Evolutionary conservation across 2,113 vertebrate genomes (phyloP).

Genomic region (Rhinichthys klamathensis): DNA sequence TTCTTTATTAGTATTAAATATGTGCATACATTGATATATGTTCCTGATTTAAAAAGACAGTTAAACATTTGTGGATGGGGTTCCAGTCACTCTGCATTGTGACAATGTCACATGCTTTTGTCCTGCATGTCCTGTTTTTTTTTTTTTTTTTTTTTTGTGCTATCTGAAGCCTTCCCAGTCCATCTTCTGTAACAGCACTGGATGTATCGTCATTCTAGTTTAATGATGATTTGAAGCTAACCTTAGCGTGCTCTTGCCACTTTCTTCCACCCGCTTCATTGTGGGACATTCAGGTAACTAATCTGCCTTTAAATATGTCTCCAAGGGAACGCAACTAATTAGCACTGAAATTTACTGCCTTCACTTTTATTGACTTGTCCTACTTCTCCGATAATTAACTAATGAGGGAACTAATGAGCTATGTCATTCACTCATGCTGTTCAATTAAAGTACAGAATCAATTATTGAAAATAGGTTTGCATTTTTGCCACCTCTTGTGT

Average conservation of each 20-base stretch:
- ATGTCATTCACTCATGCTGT: slow-evolving; percentile 99
- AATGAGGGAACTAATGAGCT: slow-evolving; percentile 99
- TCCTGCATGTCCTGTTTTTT: background rate
- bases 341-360: slow-evolving; percentile 99
- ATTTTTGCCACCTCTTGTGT: slow-evolving; percentile 71
- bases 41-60: background rate
- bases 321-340: slow-evolving; percentile 98
- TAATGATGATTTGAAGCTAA: slow-evolving; percentile 70
- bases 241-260: slow-evolving; percentile 66
- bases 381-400: slow-evolving; percentile 99
- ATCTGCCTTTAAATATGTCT: slow-evolving; percentile 99
- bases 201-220: slow-evolving; percentile 64
- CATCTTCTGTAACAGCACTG: slow-evolving; percentile 58
- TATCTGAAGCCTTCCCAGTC: slow-evolving; percentile 52
- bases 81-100: background rate
- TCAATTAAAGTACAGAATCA: slow-evolving; percentile 99
- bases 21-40: background rate
- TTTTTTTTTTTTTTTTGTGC: background rate
- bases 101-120: slow-evolving; percentile 1
- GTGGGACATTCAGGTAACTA: slow-evolving; percentile 96
- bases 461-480: slow-evolving; percentile 99
- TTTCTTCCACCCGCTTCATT: slow-evolving; percentile 81
- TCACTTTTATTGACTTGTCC: slow-evolving; percentile 99
- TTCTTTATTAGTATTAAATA: background rate
- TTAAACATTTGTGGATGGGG: background rate